A percentile compares a stretch with the other conserved stretches of the same genome.
phyloP scores from a whole-genome alignment of 2,113 vertebrate species.

The Microcebus ravelobensis region DNA sequence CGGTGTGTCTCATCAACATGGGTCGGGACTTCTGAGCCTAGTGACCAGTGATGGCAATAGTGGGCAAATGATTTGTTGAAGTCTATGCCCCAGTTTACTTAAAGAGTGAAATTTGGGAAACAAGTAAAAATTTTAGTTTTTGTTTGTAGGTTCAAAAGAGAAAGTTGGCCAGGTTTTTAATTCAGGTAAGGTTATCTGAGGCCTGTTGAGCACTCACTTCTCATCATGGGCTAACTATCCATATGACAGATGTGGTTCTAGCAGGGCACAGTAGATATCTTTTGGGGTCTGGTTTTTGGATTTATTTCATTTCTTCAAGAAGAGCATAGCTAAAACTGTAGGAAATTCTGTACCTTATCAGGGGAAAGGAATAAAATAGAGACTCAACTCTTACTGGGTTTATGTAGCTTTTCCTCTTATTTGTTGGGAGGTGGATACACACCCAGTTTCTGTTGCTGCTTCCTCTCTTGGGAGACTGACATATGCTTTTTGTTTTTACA shows the following conservation, averaged over 20 bases:
- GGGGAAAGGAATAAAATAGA: not conserved
- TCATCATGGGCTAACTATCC: not conserved
- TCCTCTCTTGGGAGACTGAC: slow-evolving; percentile 60
- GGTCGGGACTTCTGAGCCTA: not conserved
- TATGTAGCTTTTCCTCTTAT: not conserved
- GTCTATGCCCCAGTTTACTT: not conserved
- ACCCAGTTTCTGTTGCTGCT: slow-evolving; percentile 42
- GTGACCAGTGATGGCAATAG: not conserved
- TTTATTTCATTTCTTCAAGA: slow-evolving; percentile 36
- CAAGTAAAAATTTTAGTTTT: slow-evolving; percentile 24
- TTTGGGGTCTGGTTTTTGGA: not conserved
- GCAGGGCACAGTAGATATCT: not conserved
- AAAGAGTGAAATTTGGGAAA: not conserved
- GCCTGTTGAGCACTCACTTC: not conserved
- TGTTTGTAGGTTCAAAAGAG: not conserved
- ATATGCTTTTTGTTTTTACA: slow-evolving; percentile 71
- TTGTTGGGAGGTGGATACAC: not conserved
- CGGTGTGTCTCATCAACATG: not conserved
- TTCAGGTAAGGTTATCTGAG: not conserved
- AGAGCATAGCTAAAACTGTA: not conserved
- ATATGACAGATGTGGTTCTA: not conserved
- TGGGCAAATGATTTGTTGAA: not conserved
- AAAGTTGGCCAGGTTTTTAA: not conserved
- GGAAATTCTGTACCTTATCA: not conserved
- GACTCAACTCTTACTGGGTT: not conserved